These are phyloP conservation scores for Linhomoeus sp. DNA, from an alignment of 2,888 invertebrate species.

Conservation along the genomic window DNA sequence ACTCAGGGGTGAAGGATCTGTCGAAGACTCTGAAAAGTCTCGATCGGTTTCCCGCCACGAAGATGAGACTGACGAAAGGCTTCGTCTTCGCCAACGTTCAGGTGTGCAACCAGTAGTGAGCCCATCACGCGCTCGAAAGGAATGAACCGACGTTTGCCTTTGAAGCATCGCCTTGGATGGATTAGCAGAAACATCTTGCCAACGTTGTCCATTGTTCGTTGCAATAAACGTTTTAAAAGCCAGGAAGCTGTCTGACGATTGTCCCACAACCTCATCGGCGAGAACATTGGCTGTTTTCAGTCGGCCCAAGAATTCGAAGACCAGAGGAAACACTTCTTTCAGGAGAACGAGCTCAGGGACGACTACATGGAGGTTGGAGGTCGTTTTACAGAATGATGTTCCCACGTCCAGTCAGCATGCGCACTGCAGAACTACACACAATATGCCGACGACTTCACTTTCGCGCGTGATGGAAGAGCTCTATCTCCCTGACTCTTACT, in stretches of 20 bases:
- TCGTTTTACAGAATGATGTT: neutral
- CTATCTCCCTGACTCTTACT: neutral
- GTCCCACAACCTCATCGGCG: too few relatives aligned
- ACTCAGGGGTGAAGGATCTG: constrained; percentile 47
- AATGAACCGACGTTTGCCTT: too few relatives aligned
- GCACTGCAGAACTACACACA: neutral
- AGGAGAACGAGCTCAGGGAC: constrained; percentile 55
- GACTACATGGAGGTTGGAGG: constrained; percentile 58
- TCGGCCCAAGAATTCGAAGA: constrained; percentile 50
- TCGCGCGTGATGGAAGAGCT: too few relatives aligned
- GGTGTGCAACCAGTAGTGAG: constrained; percentile 35
- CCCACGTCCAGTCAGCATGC: neutral
- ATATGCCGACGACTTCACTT: neutral
- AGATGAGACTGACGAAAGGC: constrained; percentile 54
- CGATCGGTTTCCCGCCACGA: constrained; percentile 49
- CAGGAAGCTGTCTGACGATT: too few relatives aligned
- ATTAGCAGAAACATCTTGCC: too few relatives aligned
- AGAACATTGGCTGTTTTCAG: too few relatives aligned
- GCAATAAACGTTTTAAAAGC: too few relatives aligned
- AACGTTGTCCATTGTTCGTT: too few relatives aligned
- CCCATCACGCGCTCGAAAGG: neutral
- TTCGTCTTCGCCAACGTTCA: constrained; percentile 60
- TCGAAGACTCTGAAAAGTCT: constrained; percentile 47
- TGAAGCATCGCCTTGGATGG: too few relatives aligned
- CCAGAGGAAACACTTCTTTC: constrained; percentile 53